These are phyloP conservation scores for Lepidonotus clava DNA, from an alignment of 2,888 invertebrate genomes.

Conservation along the genomic window DNA sequence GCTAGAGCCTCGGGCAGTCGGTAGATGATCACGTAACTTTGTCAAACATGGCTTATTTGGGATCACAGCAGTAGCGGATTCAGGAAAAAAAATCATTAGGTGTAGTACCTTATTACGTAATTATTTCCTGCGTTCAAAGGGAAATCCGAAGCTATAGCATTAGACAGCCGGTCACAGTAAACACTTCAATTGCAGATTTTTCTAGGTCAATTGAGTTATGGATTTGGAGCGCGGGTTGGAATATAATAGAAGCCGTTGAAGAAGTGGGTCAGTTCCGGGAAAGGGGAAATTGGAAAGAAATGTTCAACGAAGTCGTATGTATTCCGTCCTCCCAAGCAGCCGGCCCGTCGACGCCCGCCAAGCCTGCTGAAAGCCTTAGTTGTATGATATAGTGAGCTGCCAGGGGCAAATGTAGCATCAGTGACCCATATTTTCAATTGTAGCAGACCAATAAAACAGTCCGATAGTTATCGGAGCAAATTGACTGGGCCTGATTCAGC, in stretches of 20 bases:
- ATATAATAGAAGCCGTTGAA: neutral
- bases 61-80: neutral
- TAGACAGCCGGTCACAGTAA: neutral
- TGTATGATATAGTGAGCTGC: no score
- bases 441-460: slow-evolving; percentile 7
- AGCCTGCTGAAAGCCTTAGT: no score
- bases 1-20: neutral
- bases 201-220: neutral
- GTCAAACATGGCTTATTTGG: neutral
- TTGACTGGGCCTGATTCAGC: neutral
- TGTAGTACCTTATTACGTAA: neutral
- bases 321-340: no score
- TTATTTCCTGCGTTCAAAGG: neutral
- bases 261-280: neutral
- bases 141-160: no score
- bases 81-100: neutral
- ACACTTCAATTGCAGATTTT: neutral
- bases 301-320: slow-evolving; percentile 8
- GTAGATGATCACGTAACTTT: neutral
- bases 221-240: neutral
- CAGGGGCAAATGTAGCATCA: no score
- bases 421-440: no score
- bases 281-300: slow-evolving; percentile 19
- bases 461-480: slow-evolving; percentile 15
- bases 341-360: no score